Evolutionary conservation across 2,888 invertebrate species (phyloP).

Genomic region (Thymelicus sylvestris): DNA sequence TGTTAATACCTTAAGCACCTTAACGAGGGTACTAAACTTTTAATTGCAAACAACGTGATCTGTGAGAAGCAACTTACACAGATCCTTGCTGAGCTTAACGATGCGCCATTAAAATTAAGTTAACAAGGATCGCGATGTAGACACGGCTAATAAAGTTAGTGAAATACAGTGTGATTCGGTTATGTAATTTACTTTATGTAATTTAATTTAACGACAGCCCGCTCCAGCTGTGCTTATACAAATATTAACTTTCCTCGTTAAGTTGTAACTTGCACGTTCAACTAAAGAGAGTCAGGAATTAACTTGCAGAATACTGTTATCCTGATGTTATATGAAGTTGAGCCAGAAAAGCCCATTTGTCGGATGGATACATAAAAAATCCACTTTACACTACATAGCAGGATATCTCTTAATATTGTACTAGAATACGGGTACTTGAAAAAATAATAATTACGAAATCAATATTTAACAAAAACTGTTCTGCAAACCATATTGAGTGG

Average conservation of each 20-base stretch:
- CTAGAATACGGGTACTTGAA: too few relatives aligned
- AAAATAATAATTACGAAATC: too few relatives aligned
- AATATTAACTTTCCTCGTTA: neutral
- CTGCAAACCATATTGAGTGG: too few relatives aligned
- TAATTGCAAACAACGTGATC: conserved; percentile 25
- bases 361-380: too few relatives aligned
- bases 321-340: neutral
- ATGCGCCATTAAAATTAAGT: conserved; percentile 5
- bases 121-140: conserved; percentile 18
- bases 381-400: too few relatives aligned
- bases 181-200: conserved; percentile 1
- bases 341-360: neutral
- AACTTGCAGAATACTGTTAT: neutral
- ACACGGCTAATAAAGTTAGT: conserved; percentile 1
- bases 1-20: conserved; percentile 21
- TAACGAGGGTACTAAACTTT: conserved; percentile 18
- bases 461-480: too few relatives aligned
- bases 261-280: neutral
- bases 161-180: conserved; percentile 6
- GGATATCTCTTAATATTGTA: too few relatives aligned
- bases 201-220: neutral
- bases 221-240: conserved; percentile 1
- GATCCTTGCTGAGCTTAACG: neutral
- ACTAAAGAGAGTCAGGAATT: neutral
- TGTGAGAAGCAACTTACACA: neutral